Conservation (phyloP, 2,888 invertebrate species). For the Dichetophora obliterata region DNA sequence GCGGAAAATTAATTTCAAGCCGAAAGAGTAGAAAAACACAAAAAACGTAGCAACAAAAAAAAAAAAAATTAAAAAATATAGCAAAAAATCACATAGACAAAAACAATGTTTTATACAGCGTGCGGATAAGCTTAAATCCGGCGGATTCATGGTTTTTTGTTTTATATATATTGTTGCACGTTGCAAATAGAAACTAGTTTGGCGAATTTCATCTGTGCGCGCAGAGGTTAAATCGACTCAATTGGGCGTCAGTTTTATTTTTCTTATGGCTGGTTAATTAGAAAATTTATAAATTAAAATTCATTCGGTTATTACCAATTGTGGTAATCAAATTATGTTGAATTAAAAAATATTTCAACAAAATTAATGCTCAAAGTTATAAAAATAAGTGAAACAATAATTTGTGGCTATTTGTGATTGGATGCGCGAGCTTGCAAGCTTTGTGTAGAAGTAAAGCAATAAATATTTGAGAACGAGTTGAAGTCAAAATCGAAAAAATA, state of each 20-base stretch:
- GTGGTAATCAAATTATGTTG: not conserved
- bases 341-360: not conserved
- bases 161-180: slow-evolving; percentile 26
- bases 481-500: too few relatives aligned
- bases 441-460: too few relatives aligned
- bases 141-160: not conserved
- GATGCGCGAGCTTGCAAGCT: too few relatives aligned
- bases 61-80: not conserved
- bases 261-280: not conserved
- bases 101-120: not conserved
- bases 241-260: not conserved
- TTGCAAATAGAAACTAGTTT: slow-evolving; percentile 19
- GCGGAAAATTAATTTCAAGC: not conserved
- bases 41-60: not conserved
- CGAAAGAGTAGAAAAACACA: not conserved
- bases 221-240: slow-evolving; percentile 3
- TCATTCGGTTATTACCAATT: not conserved
- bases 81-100: not conserved
- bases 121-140: not conserved
- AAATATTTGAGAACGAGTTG: too few relatives aligned
- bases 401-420: too few relatives aligned
- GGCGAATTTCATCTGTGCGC: slow-evolving; percentile 3
- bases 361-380: too few relatives aligned
- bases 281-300: slow-evolving; percentile 22
- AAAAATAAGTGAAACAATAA: too few relatives aligned